phyloP scores from a whole-genome alignment of 2,113 vertebrate genomes.

The Oreochromis tanganicae region DNA sequence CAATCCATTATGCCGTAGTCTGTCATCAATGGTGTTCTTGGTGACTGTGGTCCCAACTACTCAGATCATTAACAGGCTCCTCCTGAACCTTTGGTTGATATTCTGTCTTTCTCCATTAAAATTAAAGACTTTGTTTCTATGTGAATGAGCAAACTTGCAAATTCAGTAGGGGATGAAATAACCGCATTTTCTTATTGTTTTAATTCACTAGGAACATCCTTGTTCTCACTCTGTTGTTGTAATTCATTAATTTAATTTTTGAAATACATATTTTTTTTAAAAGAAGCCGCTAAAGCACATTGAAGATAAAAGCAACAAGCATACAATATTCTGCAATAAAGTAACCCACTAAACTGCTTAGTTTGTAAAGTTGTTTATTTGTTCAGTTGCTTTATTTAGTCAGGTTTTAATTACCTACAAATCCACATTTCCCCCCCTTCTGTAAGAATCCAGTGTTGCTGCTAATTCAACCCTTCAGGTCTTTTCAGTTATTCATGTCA shows the following conservation, averaged over 20 bases:
- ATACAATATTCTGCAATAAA: background rate
- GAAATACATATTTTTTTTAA: background rate
- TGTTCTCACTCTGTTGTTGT: rapidly evolving
- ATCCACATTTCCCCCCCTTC: background rate
- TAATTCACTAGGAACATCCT: background rate
- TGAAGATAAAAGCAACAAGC: background rate
- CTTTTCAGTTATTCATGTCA: background rate
- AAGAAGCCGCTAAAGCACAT: background rate
- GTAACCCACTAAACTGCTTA: background rate
- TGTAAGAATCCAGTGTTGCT: background rate
- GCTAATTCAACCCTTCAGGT: background rate
- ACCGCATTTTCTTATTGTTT: rapidly evolving
- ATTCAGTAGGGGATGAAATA: background rate
- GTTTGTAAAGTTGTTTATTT: background rate
- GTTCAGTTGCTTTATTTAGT: background rate
- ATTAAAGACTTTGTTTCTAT: background rate
- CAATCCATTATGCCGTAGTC: rapidly evolving
- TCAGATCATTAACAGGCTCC: background rate
- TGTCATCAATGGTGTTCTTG: background rate
- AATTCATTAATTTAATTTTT: rapidly evolving
- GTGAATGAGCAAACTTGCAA: background rate
- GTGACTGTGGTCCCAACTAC: background rate
- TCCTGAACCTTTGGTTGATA: rapidly evolving
- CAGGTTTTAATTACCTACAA: background rate
- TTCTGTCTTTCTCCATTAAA: background rate